Evolutionary conservation across 1,140 invertebrate species (phyloP), one percentile per base, ranked within the genome.

Genomic region (Cotesia glomerata): DNA sequence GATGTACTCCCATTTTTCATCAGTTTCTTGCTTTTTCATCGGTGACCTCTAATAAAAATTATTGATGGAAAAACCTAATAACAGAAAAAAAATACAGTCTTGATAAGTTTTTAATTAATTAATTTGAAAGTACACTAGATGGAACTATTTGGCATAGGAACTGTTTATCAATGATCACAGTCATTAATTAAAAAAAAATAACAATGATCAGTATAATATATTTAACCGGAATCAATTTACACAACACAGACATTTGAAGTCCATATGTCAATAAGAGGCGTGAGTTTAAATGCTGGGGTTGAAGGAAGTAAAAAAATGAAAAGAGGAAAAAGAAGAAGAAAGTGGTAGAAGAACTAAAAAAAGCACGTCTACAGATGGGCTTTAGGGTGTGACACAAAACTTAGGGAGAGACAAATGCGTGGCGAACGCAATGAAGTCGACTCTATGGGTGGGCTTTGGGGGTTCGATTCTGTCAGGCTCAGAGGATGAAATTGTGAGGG

Each of bases 351-450:
- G 65, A 67, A 77, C 51, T 69, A 76, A 54, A 75, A 69, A 76
- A 77, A 74, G 73, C 73, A 78, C 71, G 70, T 73, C 59, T 39
- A 62, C 54, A 69, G 65, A 73, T 66, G 74, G 66, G 69, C 62
- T 32, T 36, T 75, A 70, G 76, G 78, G 78, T 77, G 80, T 78
- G 80, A 82, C 78, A 72, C 73, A 77, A 45, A 74, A 78, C 66
- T 76, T 75, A 78, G 66, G 65, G 71, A 80, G 71, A 80, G 76
- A 82, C 79, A 81, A 82, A 82, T 66, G 82, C 76, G 72, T 72
- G 70, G 71, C 63, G 68, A 70, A 79, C 77, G 81, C 80, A 81
- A 83, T 79, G 79, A 82, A 82, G 80, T 80, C 76, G 80, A 77
- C 78, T 79, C 75, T 74, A 76, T 78, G 78, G 80, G 78, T 77